phyloP scores from a whole-genome alignment of 2,888 invertebrate genomes.

The Philopedon plagiatum region DNA sequence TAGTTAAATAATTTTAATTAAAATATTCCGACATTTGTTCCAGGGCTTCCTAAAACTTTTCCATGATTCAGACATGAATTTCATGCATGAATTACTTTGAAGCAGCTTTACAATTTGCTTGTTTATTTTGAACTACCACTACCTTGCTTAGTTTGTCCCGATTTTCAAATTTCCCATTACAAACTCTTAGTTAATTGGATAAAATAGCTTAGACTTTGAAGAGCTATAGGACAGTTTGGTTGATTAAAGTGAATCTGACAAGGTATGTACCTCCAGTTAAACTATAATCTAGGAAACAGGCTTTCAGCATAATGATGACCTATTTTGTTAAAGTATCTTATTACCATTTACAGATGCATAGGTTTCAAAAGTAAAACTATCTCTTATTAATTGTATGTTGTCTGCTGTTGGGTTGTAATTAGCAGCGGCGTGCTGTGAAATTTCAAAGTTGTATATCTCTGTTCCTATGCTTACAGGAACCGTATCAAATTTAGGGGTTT shows the following conservation, averaged over 20 bases:
- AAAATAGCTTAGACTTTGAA: slow-evolving; percentile 2
- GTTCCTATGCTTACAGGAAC: too few species aligned
- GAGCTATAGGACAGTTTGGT: slow-evolving; percentile 1
- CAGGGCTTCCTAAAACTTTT: neutral
- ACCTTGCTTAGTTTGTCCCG: neutral
- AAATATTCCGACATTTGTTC: neutral
- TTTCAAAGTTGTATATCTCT: too few species aligned
- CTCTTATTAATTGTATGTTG: too few species aligned
- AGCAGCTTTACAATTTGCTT: neutral
- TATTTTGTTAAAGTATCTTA: too few species aligned
- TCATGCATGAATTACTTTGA: neutral
- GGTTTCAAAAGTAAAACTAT: too few species aligned
- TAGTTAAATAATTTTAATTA: neutral
- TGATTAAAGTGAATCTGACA: neutral
- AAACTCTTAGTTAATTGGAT: slow-evolving; percentile 9
- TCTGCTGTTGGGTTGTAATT: too few species aligned
- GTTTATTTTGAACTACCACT: slow-evolving; percentile 4
- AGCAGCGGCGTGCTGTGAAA: too few species aligned
- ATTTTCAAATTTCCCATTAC: slow-evolving; percentile 6
- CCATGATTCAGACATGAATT: slow-evolving; percentile 2
- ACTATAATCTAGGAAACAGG: neutral
- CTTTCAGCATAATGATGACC: neutral
- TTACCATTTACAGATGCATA: too few species aligned
- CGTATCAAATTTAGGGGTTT: too few species aligned
- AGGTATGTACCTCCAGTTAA: neutral